phyloP scores from a whole-genome alignment of 1,140 invertebrate genomes.

The Onthophagus taurus region DNA sequence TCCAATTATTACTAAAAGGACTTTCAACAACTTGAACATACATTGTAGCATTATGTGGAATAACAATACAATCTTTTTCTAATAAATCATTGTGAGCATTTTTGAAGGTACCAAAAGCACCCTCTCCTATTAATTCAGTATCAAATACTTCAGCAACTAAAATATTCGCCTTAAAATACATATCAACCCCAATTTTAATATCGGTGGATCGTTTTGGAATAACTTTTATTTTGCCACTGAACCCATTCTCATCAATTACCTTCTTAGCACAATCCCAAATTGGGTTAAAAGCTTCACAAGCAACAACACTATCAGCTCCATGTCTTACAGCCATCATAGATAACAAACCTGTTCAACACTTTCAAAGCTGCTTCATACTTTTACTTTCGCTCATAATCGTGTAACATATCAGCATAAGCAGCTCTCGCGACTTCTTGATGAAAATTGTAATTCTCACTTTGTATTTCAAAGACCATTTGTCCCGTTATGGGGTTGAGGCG shows the following conservation, averaged over 20 bases:
- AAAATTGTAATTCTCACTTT: conserved; percentile 80
- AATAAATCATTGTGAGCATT: conserved; percentile 79
- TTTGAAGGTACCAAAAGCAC: conserved; percentile 82
- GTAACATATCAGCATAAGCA: conserved; percentile 93
- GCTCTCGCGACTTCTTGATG: conserved; percentile 89
- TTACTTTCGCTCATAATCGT: conserved; percentile 84
- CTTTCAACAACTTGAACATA: conserved; percentile 84
- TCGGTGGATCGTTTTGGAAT: conserved; percentile 87
- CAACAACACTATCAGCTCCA: conserved; percentile 81
- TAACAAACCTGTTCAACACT: conserved; percentile 78
- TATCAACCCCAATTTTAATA: conserved; percentile 64
- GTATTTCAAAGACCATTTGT: conserved; percentile 65
- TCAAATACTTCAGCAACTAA: conserved; percentile 97
- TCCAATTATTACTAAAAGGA: conserved; percentile 62
- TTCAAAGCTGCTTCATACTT: conserved; percentile 80
- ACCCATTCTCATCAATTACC: conserved; percentile 75
- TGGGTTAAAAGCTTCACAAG: conserved; percentile 89
- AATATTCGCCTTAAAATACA: conserved; percentile 86
- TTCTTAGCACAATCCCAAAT: conserved; percentile 84
- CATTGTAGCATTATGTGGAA: conserved; percentile 75
- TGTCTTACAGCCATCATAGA: conserved; percentile 91
- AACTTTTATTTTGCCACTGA: conserved; percentile 67
- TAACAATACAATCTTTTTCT: conserved; percentile 75
- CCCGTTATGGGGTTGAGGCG: conserved; percentile 73
- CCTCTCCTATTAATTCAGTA: conserved; percentile 86